A percentile compares a stretch with the other conserved stretches of the same genome.
Conservation (phyloP, 2,113 vertebrate genomes). For the Nansenia antarctica region DNA sequence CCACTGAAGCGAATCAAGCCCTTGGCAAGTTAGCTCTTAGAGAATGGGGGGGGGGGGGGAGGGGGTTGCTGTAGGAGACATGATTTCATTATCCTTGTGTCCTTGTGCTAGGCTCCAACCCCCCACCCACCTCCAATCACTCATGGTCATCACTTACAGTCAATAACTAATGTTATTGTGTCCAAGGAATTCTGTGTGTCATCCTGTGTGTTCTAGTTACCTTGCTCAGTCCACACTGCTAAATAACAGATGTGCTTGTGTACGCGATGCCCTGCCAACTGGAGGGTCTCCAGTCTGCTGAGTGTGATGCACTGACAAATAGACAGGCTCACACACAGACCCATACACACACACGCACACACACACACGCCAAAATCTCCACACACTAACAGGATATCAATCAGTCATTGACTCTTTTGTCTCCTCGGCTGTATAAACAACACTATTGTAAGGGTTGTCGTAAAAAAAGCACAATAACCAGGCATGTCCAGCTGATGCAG, state of each 20-base stretch:
- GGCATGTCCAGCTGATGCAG: not conserved
- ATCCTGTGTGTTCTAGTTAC: not conserved
- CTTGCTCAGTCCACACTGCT: not conserved
- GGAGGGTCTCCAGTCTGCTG: not conserved
- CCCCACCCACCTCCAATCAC: not conserved
- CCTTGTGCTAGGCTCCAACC: slow-evolving; percentile 1
- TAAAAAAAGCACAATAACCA: not conserved
- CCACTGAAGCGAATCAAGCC: not conserved
- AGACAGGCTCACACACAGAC: slow-evolving; percentile 11
- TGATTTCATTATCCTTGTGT: slow-evolving; percentile 1
- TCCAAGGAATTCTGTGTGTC: not conserved
- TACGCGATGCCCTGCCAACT: slow-evolving; percentile 1
- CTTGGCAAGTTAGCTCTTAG: too few relatives aligned
- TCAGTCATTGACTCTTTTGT: not conserved
- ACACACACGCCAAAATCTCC: not conserved
- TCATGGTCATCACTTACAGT: not conserved
- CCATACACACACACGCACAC: not conserved
- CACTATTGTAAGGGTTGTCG: not conserved
- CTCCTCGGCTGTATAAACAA: not conserved
- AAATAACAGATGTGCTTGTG: not conserved
- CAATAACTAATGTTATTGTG: slow-evolving; percentile 7
- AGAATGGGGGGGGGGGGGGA: not conserved
- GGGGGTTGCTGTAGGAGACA: not conserved
- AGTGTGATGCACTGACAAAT: not conserved
- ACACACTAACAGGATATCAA: not conserved